Percentiles rank a stretch among this genome's conserved stretches.
These are phyloP conservation scores for Echiichthys vipera DNA, from an alignment of 2,797 vertebrate species.

Conservation along the genomic window DNA sequence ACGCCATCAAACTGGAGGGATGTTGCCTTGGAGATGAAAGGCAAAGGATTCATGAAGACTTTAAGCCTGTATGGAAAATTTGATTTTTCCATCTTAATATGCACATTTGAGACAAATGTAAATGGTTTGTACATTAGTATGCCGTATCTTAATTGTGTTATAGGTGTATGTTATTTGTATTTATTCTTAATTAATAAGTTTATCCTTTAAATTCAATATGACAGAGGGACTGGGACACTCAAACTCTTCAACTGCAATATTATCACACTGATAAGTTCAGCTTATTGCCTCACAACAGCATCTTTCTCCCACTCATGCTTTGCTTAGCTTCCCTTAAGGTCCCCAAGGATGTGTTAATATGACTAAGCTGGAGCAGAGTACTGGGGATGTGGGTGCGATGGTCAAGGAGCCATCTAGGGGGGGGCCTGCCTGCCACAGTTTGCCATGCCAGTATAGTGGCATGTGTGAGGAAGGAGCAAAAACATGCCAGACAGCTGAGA, in stretches of 20 bases:
- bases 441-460: conserved; percentile 55
- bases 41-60: conserved; percentile 7
- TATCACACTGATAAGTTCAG: neutral
- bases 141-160: neutral
- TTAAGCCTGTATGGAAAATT: neutral
- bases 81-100: too few species aligned
- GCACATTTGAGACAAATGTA: neutral
- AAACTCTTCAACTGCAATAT: neutral
- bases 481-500: conserved; percentile 83
- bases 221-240: neutral
- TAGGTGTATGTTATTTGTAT: neutral
- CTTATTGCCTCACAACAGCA: conserved; percentile 21
- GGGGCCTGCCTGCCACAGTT: conserved; percentile 55
- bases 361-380: conserved; percentile 55
- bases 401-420: conserved; percentile 66
- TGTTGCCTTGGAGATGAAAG: conserved; percentile 56
- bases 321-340: conserved; percentile 10
- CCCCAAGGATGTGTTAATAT: conserved; percentile 64
- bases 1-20: conserved; percentile 69
- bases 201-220: neutral
- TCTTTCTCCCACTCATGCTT: conserved; percentile 16
- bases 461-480: conserved; percentile 57
- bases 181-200: neutral
- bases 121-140: neutral
- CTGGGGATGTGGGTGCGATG: conserved; percentile 46